A percentile compares a stretch with the other conserved stretches of the same genome.
These are phyloP conservation scores for Leptoclinus maculatus DNA, from an alignment of 2,797 vertebrate species.

Conservation along the genomic window DNA sequence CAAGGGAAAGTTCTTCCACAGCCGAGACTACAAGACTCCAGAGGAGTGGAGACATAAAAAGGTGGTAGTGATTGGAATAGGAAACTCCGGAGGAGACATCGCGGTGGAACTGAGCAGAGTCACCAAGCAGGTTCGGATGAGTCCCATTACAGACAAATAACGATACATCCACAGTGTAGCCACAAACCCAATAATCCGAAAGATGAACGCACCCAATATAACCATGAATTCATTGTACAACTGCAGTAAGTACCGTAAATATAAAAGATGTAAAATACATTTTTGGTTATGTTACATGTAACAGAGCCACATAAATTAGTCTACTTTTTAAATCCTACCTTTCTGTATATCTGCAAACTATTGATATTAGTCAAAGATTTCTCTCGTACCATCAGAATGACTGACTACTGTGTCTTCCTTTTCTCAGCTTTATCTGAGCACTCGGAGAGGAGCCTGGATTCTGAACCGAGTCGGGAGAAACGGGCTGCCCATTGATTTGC, in stretches of 20 bases:
- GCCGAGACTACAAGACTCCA: conserved; percentile 83
- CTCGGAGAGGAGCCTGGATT: conserved; percentile 85
- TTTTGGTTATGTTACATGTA: neutral
- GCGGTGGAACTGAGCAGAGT: conserved; percentile 83
- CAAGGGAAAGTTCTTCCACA: conserved; percentile 82
- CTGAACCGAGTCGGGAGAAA: conserved; percentile 78
- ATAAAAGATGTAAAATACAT: neutral
- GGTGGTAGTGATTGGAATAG: conserved; percentile 83
- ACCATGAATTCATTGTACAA: neutral
- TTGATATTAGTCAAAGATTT: neutral
- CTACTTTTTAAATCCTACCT: neutral
- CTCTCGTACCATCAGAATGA: neutral
- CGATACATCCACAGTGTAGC: neutral
- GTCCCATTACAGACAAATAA: neutral
- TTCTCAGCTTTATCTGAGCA: conserved; percentile 86
- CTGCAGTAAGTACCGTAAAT: neutral
- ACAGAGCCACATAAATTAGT: neutral
- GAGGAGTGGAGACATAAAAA: conserved; percentile 83
- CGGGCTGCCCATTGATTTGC: conserved; percentile 78
- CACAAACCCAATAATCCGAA: neutral
- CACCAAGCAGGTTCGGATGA: conserved; percentile 76
- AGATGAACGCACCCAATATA: neutral
- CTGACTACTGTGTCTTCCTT: neutral
- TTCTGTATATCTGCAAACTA: neutral
- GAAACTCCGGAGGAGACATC: conserved; percentile 86